Base-by-base conservation (phyloP, 2,888 invertebrate genomes). In the Koerneria pararmatus region DNA sequence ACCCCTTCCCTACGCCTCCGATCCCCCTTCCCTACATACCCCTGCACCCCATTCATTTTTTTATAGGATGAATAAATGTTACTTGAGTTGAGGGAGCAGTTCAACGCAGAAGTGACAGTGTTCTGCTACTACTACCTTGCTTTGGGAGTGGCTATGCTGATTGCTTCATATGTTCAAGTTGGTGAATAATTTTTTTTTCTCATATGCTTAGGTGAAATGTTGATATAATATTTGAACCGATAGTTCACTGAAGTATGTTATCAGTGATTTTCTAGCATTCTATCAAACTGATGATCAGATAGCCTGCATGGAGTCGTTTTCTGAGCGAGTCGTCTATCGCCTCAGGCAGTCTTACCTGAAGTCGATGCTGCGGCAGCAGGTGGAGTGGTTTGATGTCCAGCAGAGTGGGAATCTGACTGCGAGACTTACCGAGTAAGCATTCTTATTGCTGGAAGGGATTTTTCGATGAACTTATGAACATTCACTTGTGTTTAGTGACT, bases 361-460 rank as follows among this genome's bases (percentile, higher is more conserved):
- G 65, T 70, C 81, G 11, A 75, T 84, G 22, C 72, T 84, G 27
- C 74, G 84, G 1, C 85, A 86, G 73, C 85, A 86, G 68, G 84
- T 85, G 64, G 80, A 82, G 34, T 85, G 85, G 85, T 85, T 84
- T 74, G 85, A 86, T 72, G 82, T 80, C 8, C 84, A 85, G 69
- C 84, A 85, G 70, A 84, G 84, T 15, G 87, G 86, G 32, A 85
- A 86, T 75, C 81, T 87, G 57, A 85, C 86, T 1, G 83, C 84
- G 1, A 84, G 86, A 74, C 76, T 87, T n/a, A 85, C 86, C 2
- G 87, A 87, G 87, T 87, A 80, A 76, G 83, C 59, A 15, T 22
- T 22, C 22, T 22, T 22, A 27, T 22, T 8, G 8, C 53, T 51
- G 15, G 53, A 51, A 15, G 27, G 11, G 5, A 34, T 32, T 34